phyloP scores from a whole-genome alignment of 2,113 vertebrate genomes.

The Ammospiza caudacuta region DNA sequence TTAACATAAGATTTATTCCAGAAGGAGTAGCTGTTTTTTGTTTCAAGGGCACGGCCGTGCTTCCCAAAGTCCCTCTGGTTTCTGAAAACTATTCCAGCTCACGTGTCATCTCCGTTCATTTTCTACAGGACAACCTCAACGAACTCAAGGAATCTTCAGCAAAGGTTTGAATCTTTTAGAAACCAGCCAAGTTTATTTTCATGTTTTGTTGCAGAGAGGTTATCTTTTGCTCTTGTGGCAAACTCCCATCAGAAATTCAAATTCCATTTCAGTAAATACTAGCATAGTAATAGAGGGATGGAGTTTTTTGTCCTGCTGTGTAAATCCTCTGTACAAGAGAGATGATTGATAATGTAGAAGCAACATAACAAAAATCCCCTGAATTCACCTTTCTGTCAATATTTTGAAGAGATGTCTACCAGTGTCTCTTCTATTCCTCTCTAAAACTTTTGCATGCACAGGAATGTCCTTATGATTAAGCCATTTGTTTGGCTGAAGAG shows the following conservation, averaged over 20 bases:
- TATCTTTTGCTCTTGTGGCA: background rate
- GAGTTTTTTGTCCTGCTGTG: background rate
- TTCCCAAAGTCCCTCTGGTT: conserved; percentile 83
- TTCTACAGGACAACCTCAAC: conserved; percentile 99
- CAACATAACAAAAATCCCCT: background rate
- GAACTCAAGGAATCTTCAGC: conserved; percentile 97
- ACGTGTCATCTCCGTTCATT: conserved; percentile 99
- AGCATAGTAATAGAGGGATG: background rate
- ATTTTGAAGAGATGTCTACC: background rate
- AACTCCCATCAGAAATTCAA: background rate
- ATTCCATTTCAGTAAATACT: background rate
- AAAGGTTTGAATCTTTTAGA: conserved; percentile 91
- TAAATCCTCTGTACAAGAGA: background rate
- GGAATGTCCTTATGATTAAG: background rate
- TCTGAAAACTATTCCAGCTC: conserved; percentile 92
- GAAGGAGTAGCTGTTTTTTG: conserved; percentile 85
- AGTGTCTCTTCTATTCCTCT: background rate
- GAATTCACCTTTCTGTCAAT: background rate
- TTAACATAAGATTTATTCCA: conserved; percentile 82
- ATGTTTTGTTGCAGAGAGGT: background rate
- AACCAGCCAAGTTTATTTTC: conserved; percentile 5
- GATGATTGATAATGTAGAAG: background rate
- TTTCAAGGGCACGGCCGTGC: conserved; percentile 79
- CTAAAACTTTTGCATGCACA: background rate
- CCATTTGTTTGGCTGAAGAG: background rate